Percentiles rank a stretch among this genome's conserved stretches.
phyloP scores from a whole-genome alignment of 2,888 invertebrate species.

The Synanthedon vespiformis region DNA sequence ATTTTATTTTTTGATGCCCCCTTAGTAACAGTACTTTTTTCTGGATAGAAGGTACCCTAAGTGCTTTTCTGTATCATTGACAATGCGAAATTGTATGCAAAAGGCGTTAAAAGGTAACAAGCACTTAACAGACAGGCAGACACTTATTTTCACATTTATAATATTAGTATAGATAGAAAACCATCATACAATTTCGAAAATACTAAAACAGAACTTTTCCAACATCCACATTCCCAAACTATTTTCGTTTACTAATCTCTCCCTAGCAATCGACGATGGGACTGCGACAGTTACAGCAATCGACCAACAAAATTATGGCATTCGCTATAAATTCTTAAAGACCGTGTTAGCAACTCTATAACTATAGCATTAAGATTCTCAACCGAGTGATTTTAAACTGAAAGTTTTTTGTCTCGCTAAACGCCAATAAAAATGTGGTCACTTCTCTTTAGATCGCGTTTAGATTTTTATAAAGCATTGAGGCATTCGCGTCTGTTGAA shows the following conservation, averaged over 20 bases:
- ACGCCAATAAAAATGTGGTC: background rate
- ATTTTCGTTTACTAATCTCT: conserved; percentile 14
- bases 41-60: too few species aligned
- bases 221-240: conserved; percentile 8
- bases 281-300: background rate
- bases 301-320: background rate
- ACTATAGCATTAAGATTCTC: conserved; percentile 5
- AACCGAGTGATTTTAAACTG: too few species aligned
- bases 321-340: background rate
- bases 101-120: too few species aligned
- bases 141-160: too few species aligned
- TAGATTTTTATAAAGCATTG: conserved; percentile 13
- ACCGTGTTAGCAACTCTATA: too few species aligned
- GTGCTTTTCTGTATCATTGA: too few species aligned
- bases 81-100: too few species aligned
- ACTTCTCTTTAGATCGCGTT: background rate
- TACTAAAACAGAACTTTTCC: conserved; percentile 6
- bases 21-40: too few species aligned
- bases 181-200: background rate
- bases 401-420: too few species aligned
- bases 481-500: conserved; percentile 17
- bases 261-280: conserved; percentile 13
- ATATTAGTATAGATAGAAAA: too few species aligned
- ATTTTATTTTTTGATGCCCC: too few species aligned
- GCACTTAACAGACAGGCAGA: too few species aligned